Base-by-base conservation (phyloP, 2,113 vertebrate species). In the Amazona guildingii region DNA sequence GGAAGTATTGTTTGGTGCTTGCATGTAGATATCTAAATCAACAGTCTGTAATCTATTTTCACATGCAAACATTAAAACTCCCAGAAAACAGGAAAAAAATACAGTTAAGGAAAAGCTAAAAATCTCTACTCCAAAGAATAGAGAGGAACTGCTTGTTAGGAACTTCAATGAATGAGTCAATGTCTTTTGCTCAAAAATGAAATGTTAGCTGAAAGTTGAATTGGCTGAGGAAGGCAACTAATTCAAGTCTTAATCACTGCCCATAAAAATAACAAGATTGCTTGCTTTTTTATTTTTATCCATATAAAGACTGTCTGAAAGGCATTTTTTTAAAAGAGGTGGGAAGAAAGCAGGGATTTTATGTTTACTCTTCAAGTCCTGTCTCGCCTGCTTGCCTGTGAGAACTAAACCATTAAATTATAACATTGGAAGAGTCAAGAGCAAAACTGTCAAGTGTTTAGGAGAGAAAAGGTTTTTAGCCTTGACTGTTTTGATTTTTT, bases 151-250 rank as follows among this genome's bases (percentile, higher is more conserved):
- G 39, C 63, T 90, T 84, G 73, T 75, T 90, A 72, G 76, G 24
- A 78, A 62, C 33, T 29, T 51, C 35, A 66, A 17, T 43, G 81
- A 63, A 51, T 33, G 49, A 81, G 48, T 92, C 66, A 80, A 18
- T 88, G 62, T 74, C 33, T 68, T 39, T 63, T 57, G 62, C 77
- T 94, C 25, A 82, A 74, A 95, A 96, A 46, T 48, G 44, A 94
- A 94, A 69, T 0, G 3, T 64, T 92, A 70, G 66, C 84, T 95
- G 28, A 74, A 94, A 76, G 28, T 43, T 95, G 69, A 88, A 68
- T 88, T 84, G 78, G 73, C 66, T 86, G 68, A 91, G 61, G 54
- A 75, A 88, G 33, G 14, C 35, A 92, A 66, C 21, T 78, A 61
- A 86, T 31, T 52, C 73, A 88, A 86, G 61, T 77, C 83, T 81